Conservation (phyloP, 2,113 vertebrate genomes). For the Calidris pygmaea region DNA sequence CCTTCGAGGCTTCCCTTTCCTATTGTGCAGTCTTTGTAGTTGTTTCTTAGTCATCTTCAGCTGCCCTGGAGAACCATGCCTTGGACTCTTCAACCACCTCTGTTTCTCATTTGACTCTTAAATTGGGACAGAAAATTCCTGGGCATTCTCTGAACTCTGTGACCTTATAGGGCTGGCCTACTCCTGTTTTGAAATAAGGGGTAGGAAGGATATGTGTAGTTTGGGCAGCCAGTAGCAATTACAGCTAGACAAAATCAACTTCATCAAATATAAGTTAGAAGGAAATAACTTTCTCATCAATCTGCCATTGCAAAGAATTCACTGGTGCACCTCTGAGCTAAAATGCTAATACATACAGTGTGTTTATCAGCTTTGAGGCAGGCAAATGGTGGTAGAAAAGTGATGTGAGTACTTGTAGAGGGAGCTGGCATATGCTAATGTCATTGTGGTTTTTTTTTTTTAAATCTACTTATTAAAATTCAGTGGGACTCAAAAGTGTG, state of each 20-base stretch:
- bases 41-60: neutral
- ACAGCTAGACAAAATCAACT: neutral
- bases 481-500: neutral
- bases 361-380: neutral
- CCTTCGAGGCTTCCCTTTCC: neutral
- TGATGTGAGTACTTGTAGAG: neutral
- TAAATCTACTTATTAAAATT: neutral
- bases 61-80: neutral
- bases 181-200: neutral
- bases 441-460: neutral
- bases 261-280: neutral
- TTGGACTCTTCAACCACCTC: neutral
- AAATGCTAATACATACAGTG: neutral
- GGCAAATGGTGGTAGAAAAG: neutral
- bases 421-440: neutral
- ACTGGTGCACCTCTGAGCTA: neutral
- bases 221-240: neutral
- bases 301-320: neutral
- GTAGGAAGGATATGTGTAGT: neutral
- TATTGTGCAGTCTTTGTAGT: neutral
- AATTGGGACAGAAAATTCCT: neutral
- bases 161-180: neutral
- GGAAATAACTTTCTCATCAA: neutral
- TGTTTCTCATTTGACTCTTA: neutral
- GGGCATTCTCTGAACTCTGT: neutral